phyloP scores from a whole-genome alignment of 2,113 vertebrate species.

The Psilopsiagon aymara region DNA sequence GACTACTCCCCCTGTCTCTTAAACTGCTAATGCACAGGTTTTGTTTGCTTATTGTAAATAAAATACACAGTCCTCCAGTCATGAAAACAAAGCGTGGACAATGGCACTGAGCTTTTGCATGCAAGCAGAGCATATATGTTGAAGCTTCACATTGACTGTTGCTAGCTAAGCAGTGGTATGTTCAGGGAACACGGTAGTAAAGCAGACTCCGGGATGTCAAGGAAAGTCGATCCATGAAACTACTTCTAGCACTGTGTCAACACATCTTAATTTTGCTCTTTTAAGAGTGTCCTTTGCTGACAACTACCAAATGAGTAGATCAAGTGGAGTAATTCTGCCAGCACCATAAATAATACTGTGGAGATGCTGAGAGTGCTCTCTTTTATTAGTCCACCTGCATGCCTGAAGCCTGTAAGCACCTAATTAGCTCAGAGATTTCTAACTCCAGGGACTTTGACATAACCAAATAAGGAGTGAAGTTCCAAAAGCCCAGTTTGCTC shows the following conservation, averaged over 20 bases:
- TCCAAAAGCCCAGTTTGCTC: neutral
- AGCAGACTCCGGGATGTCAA: neutral
- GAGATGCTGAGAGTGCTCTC: neutral
- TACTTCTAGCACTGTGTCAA: neutral
- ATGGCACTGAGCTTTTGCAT: neutral
- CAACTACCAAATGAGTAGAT: neutral
- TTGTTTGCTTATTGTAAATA: neutral
- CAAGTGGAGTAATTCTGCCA: neutral
- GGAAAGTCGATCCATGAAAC: neutral
- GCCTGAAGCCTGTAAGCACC: neutral
- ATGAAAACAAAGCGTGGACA: accelerated
- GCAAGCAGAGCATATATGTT: accelerated
- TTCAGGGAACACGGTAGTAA: neutral
- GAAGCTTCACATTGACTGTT: neutral
- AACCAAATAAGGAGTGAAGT: neutral
- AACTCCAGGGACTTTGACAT: neutral
- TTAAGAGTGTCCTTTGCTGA: neutral
- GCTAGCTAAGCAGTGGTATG: neutral
- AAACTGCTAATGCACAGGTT: neutral
- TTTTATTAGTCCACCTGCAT: neutral
- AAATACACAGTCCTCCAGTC: neutral
- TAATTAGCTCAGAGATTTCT: neutral
- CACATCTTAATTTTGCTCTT: neutral
- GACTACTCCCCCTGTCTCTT: neutral
- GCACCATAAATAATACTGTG: neutral